Conservation (phyloP, 2,797 vertebrate species). For the Liasis olivaceus region DNA sequence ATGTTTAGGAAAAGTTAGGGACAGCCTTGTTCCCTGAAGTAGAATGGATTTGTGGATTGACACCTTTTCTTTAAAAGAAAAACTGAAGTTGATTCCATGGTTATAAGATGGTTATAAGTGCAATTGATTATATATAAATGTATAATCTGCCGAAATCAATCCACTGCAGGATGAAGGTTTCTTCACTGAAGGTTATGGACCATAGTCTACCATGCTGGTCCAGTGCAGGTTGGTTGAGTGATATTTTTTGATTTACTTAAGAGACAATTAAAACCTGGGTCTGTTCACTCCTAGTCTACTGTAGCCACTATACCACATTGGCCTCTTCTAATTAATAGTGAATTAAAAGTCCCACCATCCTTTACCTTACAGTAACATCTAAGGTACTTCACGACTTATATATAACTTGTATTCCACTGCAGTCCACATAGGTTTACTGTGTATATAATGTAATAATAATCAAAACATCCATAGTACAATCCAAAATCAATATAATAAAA, state of each 20-base stretch:
- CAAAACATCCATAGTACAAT: not conserved
- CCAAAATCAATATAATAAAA: not conserved
- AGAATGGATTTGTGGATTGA: not conserved
- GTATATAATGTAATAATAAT: not conserved
- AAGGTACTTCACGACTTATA: not conserved
- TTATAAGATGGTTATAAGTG: not conserved
- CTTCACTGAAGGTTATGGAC: not conserved
- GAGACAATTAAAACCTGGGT: not conserved
- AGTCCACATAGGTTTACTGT: not conserved
- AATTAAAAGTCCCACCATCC: not conserved
- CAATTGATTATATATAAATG: not conserved
- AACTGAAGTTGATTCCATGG: not conserved
- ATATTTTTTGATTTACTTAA: not conserved
- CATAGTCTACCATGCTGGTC: not conserved
- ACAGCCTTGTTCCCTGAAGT: not conserved
- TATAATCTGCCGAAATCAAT: not conserved
- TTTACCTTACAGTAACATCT: not conserved
- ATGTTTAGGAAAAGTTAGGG: not conserved
- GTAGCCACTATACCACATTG: not conserved
- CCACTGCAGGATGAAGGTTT: not conserved
- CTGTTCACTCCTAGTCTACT: not conserved
- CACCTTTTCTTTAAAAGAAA: not conserved
- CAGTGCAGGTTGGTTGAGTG: not conserved
- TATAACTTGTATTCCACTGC: not conserved
- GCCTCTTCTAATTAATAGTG: not conserved